Percentiles rank a stretch among this genome's conserved stretches.
Evolutionary conservation across 2,888 invertebrate genomes (phyloP).

Genomic region (Chalcis sispes): DNA sequence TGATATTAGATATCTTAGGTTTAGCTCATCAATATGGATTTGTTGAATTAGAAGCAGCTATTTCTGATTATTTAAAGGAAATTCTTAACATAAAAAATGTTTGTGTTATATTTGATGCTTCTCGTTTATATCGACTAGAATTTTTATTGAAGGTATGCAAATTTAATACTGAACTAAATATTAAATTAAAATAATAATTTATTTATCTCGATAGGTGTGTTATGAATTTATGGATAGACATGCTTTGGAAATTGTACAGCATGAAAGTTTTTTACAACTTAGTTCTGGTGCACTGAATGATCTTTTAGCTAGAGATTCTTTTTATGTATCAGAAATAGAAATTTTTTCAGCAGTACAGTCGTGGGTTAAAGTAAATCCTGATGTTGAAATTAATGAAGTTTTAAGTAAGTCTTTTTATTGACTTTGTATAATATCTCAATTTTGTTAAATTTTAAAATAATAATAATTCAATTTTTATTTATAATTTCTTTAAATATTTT

Average conservation of each 20-base stretch:
- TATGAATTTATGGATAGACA: conserved; percentile 93
- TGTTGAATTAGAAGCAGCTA: conserved; percentile 90
- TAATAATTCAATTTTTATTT: too few species aligned
- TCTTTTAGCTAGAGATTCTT: conserved; percentile 93
- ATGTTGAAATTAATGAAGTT: conserved; percentile 75
- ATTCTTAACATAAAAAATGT: conserved; percentile 92
- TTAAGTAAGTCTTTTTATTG: conserved; percentile 63
- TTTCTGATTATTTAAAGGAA: conserved; percentile 94
- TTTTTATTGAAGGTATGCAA: conserved; percentile 76
- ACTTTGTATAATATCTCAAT: conserved; percentile 59
- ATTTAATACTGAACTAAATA: conserved; percentile 4
- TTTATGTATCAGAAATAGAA: conserved; percentile 96
- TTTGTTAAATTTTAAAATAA: conserved; percentile 36
- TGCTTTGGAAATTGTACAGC: conserved; percentile 89
- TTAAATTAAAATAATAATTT: conserved; percentile 39
- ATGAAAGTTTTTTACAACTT: conserved; percentile 89
- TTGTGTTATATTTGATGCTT: conserved; percentile 95
- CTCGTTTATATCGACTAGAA: conserved; percentile 82
- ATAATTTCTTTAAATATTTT: neutral
- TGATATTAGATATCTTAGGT: conserved; percentile 81
- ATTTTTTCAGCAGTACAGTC: conserved; percentile 93
- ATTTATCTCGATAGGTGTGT: conserved; percentile 81
- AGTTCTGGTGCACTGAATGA: conserved; percentile 91
- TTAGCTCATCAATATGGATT: conserved; percentile 98
- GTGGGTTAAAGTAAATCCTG: conserved; percentile 90